phyloP scores from a whole-genome alignment of 2,888 invertebrate species.

The Epsilonema sp. region DNA sequence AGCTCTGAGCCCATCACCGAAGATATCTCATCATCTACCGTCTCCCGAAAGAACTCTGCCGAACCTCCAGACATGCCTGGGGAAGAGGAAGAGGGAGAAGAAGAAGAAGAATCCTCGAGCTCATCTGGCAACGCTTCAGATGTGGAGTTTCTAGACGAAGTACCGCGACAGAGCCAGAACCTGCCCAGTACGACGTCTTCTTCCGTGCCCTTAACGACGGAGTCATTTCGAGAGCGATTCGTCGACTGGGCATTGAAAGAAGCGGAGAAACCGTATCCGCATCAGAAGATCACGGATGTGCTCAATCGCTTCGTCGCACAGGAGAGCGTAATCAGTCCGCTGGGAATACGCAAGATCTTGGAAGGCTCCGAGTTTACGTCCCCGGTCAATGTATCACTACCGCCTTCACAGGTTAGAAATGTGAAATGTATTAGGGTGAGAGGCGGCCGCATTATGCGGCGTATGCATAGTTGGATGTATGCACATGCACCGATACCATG shows the following conservation, averaged over 20 bases:
- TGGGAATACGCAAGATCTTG: neutral
- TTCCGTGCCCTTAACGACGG: neutral
- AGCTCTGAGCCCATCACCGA: too few species aligned
- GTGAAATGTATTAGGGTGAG: too few species aligned
- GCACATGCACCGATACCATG: too few species aligned
- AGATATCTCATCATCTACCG: too few species aligned
- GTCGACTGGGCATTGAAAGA: neutral
- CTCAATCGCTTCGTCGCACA: neutral
- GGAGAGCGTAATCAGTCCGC: neutral
- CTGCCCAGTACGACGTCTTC: neutral
- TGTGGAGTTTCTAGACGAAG: neutral
- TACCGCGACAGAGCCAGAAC: neutral
- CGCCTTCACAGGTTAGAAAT: neutral
- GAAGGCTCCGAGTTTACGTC: neutral
- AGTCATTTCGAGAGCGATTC: neutral
- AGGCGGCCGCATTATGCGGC: too few species aligned
- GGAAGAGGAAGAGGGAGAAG: too few species aligned
- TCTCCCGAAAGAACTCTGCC: too few species aligned
- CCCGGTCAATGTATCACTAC: neutral
- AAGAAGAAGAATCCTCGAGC: too few species aligned
- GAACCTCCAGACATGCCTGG: too few species aligned
- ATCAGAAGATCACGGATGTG: neutral
- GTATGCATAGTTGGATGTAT: too few species aligned
- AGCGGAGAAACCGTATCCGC: too few species aligned
- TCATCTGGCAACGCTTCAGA: neutral